These are phyloP conservation scores for Ameiurus melas DNA, from an alignment of 2,113 vertebrate genomes.

Conservation along the genomic window DNA sequence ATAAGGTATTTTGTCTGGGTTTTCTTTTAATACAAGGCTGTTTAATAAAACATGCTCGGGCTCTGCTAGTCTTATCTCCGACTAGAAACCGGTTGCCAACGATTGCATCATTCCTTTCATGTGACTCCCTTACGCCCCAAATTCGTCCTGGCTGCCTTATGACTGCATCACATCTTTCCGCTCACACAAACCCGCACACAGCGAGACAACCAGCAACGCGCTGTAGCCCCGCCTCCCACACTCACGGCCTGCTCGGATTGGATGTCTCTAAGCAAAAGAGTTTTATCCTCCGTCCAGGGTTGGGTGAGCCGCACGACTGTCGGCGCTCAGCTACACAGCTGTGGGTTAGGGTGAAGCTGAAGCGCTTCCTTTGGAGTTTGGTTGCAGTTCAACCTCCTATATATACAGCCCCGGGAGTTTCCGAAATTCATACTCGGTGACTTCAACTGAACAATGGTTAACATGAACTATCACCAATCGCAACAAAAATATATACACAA, in stretches of 20 bases:
- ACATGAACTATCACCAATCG: slow-evolving; percentile 79
- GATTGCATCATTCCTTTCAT: slow-evolving; percentile 87
- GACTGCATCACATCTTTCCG: slow-evolving; percentile 80
- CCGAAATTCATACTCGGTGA: slow-evolving; percentile 78
- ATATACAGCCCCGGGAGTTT: slow-evolving; percentile 81
- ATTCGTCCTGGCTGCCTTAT: slow-evolving; percentile 83
- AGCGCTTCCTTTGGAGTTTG: slow-evolving; percentile 67
- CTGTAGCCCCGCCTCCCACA: slow-evolving; percentile 34
- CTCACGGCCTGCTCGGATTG: slow-evolving; percentile 52
- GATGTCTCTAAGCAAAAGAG: slow-evolving; percentile 79
- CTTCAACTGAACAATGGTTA: slow-evolving; percentile 83
- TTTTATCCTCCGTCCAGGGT: slow-evolving; percentile 45
- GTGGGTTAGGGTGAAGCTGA: slow-evolving; percentile 51
- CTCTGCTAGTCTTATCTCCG: slow-evolving; percentile 81
- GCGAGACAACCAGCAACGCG: slow-evolving; percentile 54
- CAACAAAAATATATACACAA: slow-evolving; percentile 77
- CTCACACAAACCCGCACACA: slow-evolving; percentile 72
- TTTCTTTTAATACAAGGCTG: slow-evolving; percentile 74
- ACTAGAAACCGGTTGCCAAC: slow-evolving; percentile 83
- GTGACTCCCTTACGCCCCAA: slow-evolving; percentile 83
- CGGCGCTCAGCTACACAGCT: background rate
- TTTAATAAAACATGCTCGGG: slow-evolving; percentile 84
- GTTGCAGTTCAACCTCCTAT: slow-evolving; percentile 68
- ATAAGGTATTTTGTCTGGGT: slow-evolving; percentile 75
- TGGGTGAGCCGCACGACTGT: slow-evolving; percentile 22